Conservation (phyloP, 2,113 vertebrate genomes). For the Nothoprocta perdicaria region DNA sequence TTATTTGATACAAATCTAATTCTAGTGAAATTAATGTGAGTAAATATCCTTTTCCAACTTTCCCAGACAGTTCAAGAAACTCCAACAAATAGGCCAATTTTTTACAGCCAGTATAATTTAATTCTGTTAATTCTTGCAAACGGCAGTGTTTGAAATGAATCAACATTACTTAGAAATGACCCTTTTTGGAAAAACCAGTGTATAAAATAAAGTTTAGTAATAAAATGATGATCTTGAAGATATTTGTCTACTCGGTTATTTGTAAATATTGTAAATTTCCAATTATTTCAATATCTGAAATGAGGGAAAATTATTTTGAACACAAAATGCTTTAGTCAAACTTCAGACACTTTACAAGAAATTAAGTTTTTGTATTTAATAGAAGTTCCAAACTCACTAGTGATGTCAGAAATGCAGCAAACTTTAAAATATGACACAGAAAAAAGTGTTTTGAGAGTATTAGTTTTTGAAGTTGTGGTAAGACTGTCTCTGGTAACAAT, state of each 20-base stretch:
- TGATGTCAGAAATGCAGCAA: background rate
- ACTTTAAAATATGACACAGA: background rate
- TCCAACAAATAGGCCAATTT: background rate
- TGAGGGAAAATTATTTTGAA: background rate
- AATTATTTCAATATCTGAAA: background rate
- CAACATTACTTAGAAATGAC: background rate
- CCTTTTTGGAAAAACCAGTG: background rate
- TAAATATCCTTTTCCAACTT: background rate
- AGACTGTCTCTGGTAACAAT: background rate
- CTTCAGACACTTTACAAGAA: background rate
- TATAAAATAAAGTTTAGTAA: background rate
- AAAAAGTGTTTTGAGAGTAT: background rate
- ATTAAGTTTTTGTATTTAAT: background rate
- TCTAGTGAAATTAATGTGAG: fast-evolving
- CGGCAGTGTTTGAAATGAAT: background rate
- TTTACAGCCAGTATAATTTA: background rate
- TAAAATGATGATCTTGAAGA: background rate
- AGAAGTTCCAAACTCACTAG: background rate
- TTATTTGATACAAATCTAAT: background rate
- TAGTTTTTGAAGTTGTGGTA: background rate
- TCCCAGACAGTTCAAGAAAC: background rate
- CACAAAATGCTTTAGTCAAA: background rate
- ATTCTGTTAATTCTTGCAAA: background rate
- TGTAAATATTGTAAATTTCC: background rate
- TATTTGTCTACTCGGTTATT: background rate